Evolutionary conservation across 2,797 vertebrate genomes (phyloP).

Genomic region (Falco novaeseelandiae): DNA sequence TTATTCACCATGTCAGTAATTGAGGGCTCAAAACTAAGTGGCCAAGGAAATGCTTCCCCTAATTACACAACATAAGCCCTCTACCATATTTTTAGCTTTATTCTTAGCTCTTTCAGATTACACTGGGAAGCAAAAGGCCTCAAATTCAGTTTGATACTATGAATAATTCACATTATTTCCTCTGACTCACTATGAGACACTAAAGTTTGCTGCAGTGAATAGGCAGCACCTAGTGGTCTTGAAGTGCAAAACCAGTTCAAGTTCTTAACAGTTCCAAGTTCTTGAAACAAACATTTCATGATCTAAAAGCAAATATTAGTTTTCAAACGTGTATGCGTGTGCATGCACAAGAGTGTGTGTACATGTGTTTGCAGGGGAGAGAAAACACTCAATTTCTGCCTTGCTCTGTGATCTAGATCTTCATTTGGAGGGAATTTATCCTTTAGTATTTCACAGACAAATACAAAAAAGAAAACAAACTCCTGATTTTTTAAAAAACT

Average conservation of each 20-base stretch:
- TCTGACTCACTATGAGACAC: not conserved
- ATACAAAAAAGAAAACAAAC: not conserved
- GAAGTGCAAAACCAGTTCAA: not conserved
- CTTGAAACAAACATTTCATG: not conserved
- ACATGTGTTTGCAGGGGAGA: accelerated
- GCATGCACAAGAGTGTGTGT: not conserved
- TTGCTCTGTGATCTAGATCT: not conserved
- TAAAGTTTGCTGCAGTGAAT: not conserved
- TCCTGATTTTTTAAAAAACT: not conserved
- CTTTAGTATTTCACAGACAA: not conserved
- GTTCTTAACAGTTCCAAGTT: not conserved
- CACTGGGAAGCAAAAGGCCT: not conserved
- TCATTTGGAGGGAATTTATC: not conserved
- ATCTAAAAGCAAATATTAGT: not conserved
- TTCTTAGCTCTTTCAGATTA: not conserved
- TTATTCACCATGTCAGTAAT: not conserved
- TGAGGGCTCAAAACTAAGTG: not conserved
- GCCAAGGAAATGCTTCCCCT: not conserved
- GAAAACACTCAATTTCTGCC: not conserved
- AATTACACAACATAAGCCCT: not conserved
- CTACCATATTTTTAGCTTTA: not conserved
- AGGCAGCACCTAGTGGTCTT: conserved; percentile 57
- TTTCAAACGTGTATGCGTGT: not conserved
- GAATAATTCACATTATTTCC: not conserved
- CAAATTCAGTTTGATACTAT: not conserved